These are phyloP conservation scores for Prosopocoilus inquinatus DNA, from an alignment of 2,888 invertebrate species.

Conservation along the genomic window DNA sequence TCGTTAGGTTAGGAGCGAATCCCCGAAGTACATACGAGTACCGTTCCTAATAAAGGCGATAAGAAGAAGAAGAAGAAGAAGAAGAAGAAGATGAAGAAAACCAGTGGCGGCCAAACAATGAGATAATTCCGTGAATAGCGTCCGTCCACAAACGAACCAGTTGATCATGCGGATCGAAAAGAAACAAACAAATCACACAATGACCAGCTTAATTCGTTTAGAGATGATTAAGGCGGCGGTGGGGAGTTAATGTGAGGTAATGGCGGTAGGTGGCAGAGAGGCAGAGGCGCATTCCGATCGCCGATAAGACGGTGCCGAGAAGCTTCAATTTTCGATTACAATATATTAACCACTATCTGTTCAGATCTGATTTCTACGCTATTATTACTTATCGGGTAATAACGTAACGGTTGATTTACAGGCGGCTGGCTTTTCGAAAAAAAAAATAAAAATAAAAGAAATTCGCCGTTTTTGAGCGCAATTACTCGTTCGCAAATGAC, in stretches of 20 bases:
- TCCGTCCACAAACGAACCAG: background rate
- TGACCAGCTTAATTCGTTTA: constrained; percentile 14
- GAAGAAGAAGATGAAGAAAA: no score
- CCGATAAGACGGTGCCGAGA: constrained; percentile 12
- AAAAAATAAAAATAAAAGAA: no score
- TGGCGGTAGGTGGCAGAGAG: constrained; percentile 12
- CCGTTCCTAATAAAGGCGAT: no score
- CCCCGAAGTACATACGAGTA: no score
- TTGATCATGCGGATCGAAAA: constrained; percentile 10
- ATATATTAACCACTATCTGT: constrained; percentile 20
- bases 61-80: no score
- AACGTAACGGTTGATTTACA: constrained; percentile 3
- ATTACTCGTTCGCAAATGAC: no score
- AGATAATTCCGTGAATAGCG: background rate
- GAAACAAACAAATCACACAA: constrained; percentile 12
- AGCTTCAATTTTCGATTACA: constrained; percentile 25
- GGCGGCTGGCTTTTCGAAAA: background rate
- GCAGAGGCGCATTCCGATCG: constrained; percentile 13
- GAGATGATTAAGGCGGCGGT: constrained; percentile 14
- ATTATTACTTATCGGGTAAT: constrained; percentile 10
- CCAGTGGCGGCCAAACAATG: constrained; percentile 4
- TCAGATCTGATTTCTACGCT: constrained; percentile 10
- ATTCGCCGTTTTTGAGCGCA: no score
- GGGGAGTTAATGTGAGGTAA: constrained; percentile 15
- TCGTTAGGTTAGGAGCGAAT: no score